phyloP scores from a whole-genome alignment of 2,797 vertebrate genomes.

The Lepus townsendii region DNA sequence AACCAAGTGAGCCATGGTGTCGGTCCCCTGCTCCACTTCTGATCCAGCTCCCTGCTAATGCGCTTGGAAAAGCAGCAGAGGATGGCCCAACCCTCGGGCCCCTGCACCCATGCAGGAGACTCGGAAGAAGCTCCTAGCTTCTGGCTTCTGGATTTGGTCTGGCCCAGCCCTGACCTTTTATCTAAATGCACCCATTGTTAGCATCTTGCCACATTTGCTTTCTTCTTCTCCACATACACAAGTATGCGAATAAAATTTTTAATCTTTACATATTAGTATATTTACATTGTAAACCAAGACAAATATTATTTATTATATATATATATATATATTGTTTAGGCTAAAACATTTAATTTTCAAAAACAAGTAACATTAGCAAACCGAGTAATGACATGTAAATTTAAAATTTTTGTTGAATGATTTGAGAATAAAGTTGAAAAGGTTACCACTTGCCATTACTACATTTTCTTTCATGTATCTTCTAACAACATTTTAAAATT shows the following conservation, averaged over 20 bases:
- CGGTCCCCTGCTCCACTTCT: too few species aligned
- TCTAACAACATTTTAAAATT: background rate
- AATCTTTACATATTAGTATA: background rate
- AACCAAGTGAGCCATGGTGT: too few species aligned
- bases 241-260: background rate
- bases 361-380: background rate
- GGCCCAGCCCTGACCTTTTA: background rate
- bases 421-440: background rate
- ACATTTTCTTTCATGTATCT: background rate
- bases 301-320: background rate
- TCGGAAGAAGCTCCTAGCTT: too few species aligned
- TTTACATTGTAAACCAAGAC: background rate
- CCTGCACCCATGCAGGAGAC: too few species aligned
- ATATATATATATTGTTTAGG: background rate
- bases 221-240: constrained; percentile 16
- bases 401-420: constrained; percentile 15
- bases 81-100: too few species aligned
- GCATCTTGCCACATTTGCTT: constrained; percentile 12
- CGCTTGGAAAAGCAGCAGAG: too few species aligned
- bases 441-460: background rate
- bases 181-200: background rate
- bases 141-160: too few species aligned
- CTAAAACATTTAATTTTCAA: constrained; percentile 2
- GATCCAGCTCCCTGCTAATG: too few species aligned
- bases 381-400: background rate